Conservation (phyloP, 2,113 vertebrate species). For the Chauna torquata region DNA sequence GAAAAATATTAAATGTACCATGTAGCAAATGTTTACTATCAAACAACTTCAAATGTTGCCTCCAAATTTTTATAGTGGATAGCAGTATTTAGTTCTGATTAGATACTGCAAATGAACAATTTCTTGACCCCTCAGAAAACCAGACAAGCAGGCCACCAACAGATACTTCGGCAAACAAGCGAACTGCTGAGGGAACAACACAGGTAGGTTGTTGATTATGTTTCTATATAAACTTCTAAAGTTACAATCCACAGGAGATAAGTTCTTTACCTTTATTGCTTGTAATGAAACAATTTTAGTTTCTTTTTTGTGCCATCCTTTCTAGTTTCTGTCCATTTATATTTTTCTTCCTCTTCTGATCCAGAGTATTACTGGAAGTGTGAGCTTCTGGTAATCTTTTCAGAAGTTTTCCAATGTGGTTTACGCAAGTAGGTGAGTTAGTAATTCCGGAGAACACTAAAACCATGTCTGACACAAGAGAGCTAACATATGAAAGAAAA, state of each 20-base stretch:
- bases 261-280: not conserved
- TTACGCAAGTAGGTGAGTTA: not conserved
- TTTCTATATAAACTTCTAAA: constrained; percentile 23
- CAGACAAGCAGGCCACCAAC: constrained; percentile 73
- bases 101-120: constrained; percentile 47
- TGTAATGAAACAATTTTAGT: not conserved
- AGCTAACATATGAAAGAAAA: not conserved
- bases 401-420: not conserved
- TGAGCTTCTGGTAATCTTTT: constrained; percentile 18
- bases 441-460: not conserved
- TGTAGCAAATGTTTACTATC: not conserved
- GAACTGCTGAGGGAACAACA: constrained; percentile 70
- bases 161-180: constrained; percentile 77
- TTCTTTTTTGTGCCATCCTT: not conserved
- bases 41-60: not conserved
- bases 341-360: constrained; percentile 11
- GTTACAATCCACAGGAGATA: constrained; percentile 52
- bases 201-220: constrained; percentile 72
- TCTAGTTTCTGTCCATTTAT: not conserved
- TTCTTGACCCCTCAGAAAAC: constrained; percentile 75
- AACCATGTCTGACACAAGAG: not conserved
- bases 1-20: not conserved
- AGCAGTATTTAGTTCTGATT: not conserved
- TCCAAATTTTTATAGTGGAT: not conserved
- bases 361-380: not conserved